A percentile compares a stretch with the other conserved stretches of the same genome.
phyloP scores from a whole-genome alignment of 1,140 invertebrate species.

The Anastrepha ludens region DNA sequence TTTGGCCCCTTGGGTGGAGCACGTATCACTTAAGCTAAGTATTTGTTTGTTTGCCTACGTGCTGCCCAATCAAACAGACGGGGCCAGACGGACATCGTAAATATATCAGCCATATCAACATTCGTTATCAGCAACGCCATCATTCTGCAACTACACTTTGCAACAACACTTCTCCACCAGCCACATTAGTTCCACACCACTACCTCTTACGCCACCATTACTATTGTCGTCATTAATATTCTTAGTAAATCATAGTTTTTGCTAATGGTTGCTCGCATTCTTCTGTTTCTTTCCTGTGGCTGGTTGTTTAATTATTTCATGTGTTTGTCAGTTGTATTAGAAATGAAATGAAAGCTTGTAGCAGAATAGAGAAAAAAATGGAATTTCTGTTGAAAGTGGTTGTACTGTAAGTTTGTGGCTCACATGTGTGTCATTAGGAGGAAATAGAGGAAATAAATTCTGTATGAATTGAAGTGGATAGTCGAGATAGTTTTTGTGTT shows the following conservation, averaged over 20 bases:
- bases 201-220: neutral
- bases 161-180: neutral
- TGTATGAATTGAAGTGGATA: too few species aligned
- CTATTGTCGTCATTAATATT: slow-evolving; percentile 40
- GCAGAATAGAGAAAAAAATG: neutral
- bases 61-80: neutral
- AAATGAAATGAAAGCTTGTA: slow-evolving; percentile 31
- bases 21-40: slow-evolving; percentile 7
- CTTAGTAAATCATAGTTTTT: slow-evolving; percentile 42
- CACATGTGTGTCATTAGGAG: neutral
- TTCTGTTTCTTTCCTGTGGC: neutral
- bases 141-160: neutral
- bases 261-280: neutral
- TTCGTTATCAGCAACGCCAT: slow-evolving; percentile 13
- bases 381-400: neutral
- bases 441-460: too few species aligned
- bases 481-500: too few species aligned
- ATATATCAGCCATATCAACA: slow-evolving; percentile 31
- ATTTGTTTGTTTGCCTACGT: neutral
- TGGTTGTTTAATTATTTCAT: slow-evolving; percentile 42
- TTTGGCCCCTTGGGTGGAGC: neutral
- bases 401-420: neutral
- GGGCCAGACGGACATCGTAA: neutral
- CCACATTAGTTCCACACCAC: slow-evolving; percentile 3
- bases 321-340: slow-evolving; percentile 35